phyloP scores from a whole-genome alignment of 2,888 invertebrate species.

The Xestobium rufovillosum region DNA sequence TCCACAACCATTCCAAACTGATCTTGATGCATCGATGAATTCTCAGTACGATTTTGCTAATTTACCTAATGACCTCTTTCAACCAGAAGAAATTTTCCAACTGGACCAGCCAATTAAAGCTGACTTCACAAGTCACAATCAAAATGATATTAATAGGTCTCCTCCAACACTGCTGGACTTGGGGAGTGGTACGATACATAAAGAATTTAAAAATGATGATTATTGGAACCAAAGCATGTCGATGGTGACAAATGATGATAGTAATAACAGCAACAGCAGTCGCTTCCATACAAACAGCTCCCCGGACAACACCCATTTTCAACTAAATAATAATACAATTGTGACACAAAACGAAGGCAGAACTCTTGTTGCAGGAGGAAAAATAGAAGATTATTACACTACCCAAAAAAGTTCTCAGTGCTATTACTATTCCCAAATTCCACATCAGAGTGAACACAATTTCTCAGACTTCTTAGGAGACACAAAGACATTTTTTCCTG shows the following conservation, averaged over 20 bases:
- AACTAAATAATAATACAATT: slow-evolving; percentile 34
- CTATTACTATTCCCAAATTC: slow-evolving; percentile 21
- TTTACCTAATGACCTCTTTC: slow-evolving; percentile 60
- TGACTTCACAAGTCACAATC: slow-evolving; percentile 50
- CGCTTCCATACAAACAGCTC: slow-evolving; percentile 44
- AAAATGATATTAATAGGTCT: slow-evolving; percentile 49
- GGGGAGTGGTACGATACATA: slow-evolving; percentile 62
- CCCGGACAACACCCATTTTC: slow-evolving; percentile 46
- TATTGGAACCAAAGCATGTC: slow-evolving; percentile 52
- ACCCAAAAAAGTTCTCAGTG: slow-evolving; percentile 21
- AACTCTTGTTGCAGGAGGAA: slow-evolving; percentile 26
- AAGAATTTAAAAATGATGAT: slow-evolving; percentile 52
- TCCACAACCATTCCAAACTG: slow-evolving; percentile 37
- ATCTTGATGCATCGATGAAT: slow-evolving; percentile 35
- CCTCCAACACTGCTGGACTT: slow-evolving; percentile 65
- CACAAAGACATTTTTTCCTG: slow-evolving; percentile 27
- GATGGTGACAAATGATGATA: slow-evolving; percentile 45
- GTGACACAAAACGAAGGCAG: slow-evolving; percentile 28
- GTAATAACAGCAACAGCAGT: slow-evolving; percentile 40
- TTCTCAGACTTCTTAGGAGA: slow-evolving; percentile 23
- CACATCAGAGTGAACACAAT: slow-evolving; percentile 20
- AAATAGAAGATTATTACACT: slow-evolving; percentile 26
- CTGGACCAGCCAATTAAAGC: slow-evolving; percentile 63
- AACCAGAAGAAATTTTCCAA: slow-evolving; percentile 72
- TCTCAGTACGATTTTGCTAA: slow-evolving; percentile 50